Evolutionary conservation across 2,888 invertebrate genomes (phyloP).

Genomic region (Leptogaster cylindrica): DNA sequence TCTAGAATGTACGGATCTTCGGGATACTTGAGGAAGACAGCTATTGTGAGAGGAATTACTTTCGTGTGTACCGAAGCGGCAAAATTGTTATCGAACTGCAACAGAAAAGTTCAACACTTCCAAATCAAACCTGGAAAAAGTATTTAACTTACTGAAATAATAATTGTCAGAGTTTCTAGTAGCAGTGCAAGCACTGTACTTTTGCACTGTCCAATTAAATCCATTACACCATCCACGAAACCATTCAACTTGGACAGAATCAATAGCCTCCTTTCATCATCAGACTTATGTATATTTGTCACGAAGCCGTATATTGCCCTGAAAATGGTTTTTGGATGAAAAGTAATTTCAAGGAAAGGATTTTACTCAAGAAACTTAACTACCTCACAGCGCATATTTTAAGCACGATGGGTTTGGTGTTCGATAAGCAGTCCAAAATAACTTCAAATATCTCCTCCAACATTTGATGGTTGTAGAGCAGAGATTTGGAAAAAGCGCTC

Average conservation of each 20-base stretch:
- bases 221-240: slow-evolving; percentile 64
- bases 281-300: slow-evolving; percentile 63
- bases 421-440: slow-evolving; percentile 56
- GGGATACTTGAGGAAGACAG: slow-evolving; percentile 71
- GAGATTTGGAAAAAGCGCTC: slow-evolving; percentile 59
- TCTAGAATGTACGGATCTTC: slow-evolving; percentile 70
- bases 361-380: slow-evolving; percentile 13
- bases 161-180: slow-evolving; percentile 64
- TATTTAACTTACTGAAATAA: slow-evolving; percentile 61
- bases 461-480: slow-evolving; percentile 59
- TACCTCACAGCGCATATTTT: slow-evolving; percentile 59
- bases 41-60: slow-evolving; percentile 71
- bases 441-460: slow-evolving; percentile 57
- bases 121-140: not conserved
- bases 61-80: slow-evolving; percentile 69
- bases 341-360: not conserved
- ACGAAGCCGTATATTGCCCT: slow-evolving; percentile 59
- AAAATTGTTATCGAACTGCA: slow-evolving; percentile 68
- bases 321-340: too few relatives aligned
- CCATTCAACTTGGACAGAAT: slow-evolving; percentile 64
- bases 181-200: slow-evolving; percentile 64
- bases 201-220: slow-evolving; percentile 63
- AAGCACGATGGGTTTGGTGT: slow-evolving; percentile 57
- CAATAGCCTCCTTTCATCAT: slow-evolving; percentile 59
- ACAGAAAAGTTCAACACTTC: slow-evolving; percentile 42